Conservation (phyloP, 2,888 invertebrate species). For the Caenorhabditis virilis region DNA sequence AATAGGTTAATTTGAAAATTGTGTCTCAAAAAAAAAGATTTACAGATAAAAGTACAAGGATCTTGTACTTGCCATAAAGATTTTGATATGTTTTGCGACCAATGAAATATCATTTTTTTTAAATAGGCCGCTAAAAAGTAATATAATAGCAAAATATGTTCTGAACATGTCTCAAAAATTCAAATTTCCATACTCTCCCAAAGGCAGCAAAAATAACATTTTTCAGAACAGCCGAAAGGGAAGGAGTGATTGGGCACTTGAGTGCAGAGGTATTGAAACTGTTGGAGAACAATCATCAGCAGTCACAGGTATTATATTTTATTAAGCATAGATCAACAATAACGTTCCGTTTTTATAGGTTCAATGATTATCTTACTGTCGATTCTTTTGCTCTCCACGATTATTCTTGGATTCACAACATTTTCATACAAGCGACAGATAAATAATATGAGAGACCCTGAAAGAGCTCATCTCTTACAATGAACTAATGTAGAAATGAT, state of each 20-base stretch:
- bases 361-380: constrained; percentile 35
- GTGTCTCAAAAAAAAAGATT: background rate
- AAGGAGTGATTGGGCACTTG: constrained; percentile 16
- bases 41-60: too few species aligned
- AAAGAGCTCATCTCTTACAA: constrained; percentile 33
- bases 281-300: constrained; percentile 11
- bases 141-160: too few species aligned
- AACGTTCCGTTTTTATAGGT: constrained; percentile 13
- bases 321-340: constrained; percentile 13
- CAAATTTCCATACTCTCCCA: too few species aligned
- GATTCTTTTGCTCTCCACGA: constrained; percentile 35
- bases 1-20: too few species aligned
- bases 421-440: constrained; percentile 43
- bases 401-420: constrained; percentile 44
- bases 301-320: constrained; percentile 3
- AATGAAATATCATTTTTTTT: too few species aligned
- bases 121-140: too few species aligned
- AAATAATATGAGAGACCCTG: constrained; percentile 38
- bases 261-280: constrained; percentile 29
- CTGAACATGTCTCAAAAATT: too few species aligned
- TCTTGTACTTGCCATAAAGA: too few species aligned
- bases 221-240: constrained; percentile 19
- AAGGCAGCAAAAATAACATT: background rate
- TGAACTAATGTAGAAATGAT: background rate
- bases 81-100: too few species aligned